Evolutionary conservation across 2,113 vertebrate species (phyloP), one percentile per base, ranked within the genome.

Genomic region (Oophaga pumilio): DNA sequence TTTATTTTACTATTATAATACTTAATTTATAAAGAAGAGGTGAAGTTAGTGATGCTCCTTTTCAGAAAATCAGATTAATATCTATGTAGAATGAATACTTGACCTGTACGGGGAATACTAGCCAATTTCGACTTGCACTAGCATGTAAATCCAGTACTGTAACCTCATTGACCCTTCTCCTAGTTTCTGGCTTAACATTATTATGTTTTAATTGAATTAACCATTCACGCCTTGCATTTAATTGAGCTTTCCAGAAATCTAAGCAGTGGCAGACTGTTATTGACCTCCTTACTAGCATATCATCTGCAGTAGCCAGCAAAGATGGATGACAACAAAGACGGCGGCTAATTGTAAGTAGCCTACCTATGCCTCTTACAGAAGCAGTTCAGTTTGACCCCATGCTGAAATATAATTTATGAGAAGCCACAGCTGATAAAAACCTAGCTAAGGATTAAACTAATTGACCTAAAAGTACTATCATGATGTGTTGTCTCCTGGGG

Each of bases 171-270:
- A 60, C 59, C 77, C 52, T 50, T 62, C 8, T 12, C 22, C 6
- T 76, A 56, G 56, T 76, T 85, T 33, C 20, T 18, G 22, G 18
- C 56, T 15, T 85, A 60, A 76, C 26, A 13, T 15, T 82, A 33
- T 77, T 86, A 20, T 18, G 18, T 80, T 74, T 81, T 81, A 64
- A 82, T 82, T 87, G 12, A 87, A 82, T 87, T 82, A 60, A 68
- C 56, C 33, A 82, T 81, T 82, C 77, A 17, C 8, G 8, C 76
- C 24, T 87, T 87, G 33, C 56, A 82, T 76, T 82, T 60, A 82
- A 73, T 60, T 56, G 68, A 87, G 68, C 56, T 82, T 76, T 82
- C 62, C 68, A 74, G 53, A 76, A 76, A 82, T 74, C 33, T 82
- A n/a, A 87, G 68, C 68, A 76, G 6, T 50, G 15, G 28, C 28